Percentiles rank a stretch among this genome's conserved stretches.
Conservation (phyloP, 2,888 invertebrate genomes). For the Nomada ruficornis region DNA sequence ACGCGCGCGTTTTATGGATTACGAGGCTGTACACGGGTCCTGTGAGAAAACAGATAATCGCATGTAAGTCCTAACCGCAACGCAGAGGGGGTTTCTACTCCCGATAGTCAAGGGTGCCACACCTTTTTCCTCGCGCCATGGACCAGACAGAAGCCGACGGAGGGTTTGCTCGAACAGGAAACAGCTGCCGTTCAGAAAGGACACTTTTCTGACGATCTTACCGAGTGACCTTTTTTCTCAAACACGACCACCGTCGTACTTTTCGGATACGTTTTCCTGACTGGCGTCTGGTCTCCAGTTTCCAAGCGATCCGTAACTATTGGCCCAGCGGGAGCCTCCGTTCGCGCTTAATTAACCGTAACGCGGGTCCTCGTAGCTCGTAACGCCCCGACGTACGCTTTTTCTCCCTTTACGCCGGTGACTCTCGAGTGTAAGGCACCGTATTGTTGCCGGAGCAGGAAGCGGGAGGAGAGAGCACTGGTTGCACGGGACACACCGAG, state of each 20-base stretch:
- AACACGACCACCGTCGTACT: not conserved
- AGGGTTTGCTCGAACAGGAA: conserved; percentile 75
- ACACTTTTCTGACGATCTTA: conserved; percentile 73
- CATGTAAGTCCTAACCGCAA: conserved; percentile 62
- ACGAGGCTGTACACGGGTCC: conserved; percentile 40
- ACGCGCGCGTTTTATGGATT: conserved; percentile 65
- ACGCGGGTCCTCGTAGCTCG: conserved; percentile 59
- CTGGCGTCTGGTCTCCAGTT: conserved; percentile 63
- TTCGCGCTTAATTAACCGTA: conserved; percentile 72
- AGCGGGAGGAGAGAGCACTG: conserved; percentile 50
- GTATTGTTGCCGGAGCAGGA: conserved; percentile 63
- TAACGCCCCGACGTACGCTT: conserved; percentile 62
- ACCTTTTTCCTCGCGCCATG: conserved; percentile 16
- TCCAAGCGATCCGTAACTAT: conserved; percentile 57
- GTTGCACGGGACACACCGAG: conserved; percentile 49
- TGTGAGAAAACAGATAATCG: conserved; percentile 52
- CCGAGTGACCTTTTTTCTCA: conserved; percentile 28
- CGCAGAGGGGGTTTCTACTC: conserved; percentile 34
- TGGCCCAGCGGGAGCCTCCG: conserved; percentile 40
- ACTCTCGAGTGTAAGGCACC: conserved; percentile 54
- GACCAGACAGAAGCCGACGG: not conserved
- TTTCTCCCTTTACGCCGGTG: conserved; percentile 50
- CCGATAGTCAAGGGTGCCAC: conserved; percentile 41
- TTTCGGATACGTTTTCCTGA: conserved; percentile 25
- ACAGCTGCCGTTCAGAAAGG: conserved; percentile 75